phyloP scores from a whole-genome alignment of 2,888 invertebrate genomes.

The Nemoura dubitans region DNA sequence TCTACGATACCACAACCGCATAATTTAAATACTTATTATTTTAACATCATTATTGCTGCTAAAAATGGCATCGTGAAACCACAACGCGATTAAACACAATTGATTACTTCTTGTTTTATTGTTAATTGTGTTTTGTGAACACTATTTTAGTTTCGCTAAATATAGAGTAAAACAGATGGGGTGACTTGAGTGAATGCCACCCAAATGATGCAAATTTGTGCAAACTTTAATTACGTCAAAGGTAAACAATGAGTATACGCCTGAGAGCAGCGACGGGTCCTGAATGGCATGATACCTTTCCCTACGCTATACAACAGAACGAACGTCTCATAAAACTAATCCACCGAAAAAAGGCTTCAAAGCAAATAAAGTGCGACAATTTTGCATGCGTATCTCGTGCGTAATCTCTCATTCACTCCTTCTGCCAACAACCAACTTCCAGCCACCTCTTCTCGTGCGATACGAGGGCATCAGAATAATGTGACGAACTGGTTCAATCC shows the following conservation, averaged over 20 bases:
- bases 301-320: not conserved
- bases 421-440: not conserved
- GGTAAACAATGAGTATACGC: not conserved
- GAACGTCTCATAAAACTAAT: not conserved
- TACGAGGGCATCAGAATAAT: not conserved
- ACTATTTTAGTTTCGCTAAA: too few relatives aligned
- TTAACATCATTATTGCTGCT: too few relatives aligned
- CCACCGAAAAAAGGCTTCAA: not conserved
- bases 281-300: not conserved
- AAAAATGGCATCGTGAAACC: too few relatives aligned
- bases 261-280: not conserved
- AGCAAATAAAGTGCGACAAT: not conserved
- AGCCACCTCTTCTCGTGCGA: not conserved
- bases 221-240: not conserved
- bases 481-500: not conserved
- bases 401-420: not conserved
- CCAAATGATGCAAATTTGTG: not conserved
- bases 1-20: too few relatives aligned
- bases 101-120: too few relatives aligned
- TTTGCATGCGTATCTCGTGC: not conserved
- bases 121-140: too few relatives aligned
- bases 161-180: too few relatives aligned
- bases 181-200: not conserved
- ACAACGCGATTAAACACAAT: too few relatives aligned
- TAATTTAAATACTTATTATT: too few relatives aligned